Conservation (phyloP, 2,113 vertebrate species). For the Tachycineta bicolor region DNA sequence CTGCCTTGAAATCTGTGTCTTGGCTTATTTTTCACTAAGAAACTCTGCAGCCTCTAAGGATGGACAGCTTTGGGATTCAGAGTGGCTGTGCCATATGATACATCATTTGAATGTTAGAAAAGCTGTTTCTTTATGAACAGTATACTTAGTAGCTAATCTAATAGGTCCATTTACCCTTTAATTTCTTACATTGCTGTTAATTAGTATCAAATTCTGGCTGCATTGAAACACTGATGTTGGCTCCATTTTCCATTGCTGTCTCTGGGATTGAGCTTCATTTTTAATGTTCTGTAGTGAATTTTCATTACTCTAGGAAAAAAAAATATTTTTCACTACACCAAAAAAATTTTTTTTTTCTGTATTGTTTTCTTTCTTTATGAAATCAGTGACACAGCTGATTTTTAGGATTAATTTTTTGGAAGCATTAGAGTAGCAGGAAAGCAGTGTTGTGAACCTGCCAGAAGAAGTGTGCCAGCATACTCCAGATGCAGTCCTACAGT, state of each 20-base stretch:
- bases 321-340: accelerated
- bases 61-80: constrained; percentile 43
- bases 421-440: neutral
- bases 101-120: constrained; percentile 29
- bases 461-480: neutral
- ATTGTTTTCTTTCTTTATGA: neutral
- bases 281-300: neutral
- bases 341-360: neutral
- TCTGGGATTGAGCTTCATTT: neutral
- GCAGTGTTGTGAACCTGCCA: neutral
- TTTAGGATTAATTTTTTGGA: neutral
- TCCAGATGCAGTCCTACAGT: neutral
- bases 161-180: constrained; percentile 23
- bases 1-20: constrained; percentile 50
- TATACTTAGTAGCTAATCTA: constrained; percentile 32
- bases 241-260: neutral
- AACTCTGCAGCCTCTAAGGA: neutral
- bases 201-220: constrained; percentile 13
- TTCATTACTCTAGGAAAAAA: neutral
- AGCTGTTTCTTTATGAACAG: neutral
- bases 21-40: constrained; percentile 38
- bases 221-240: neutral
- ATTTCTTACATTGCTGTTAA: constrained; percentile 31
- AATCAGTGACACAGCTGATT: neutral
- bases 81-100: constrained; percentile 32